Base-by-base conservation (phyloP, 1,140 invertebrate genomes). In the Tetraneura akinire region DNA sequence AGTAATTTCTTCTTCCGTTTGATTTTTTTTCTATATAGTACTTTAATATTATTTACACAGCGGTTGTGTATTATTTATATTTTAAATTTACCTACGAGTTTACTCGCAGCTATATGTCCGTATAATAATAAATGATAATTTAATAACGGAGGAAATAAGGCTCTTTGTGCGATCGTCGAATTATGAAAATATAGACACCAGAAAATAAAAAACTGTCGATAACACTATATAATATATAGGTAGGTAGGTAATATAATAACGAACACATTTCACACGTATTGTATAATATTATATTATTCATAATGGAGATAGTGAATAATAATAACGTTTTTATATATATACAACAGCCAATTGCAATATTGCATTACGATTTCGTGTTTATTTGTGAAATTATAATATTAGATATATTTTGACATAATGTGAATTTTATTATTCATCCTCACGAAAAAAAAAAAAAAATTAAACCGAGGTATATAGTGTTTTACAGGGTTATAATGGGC, bases 311-410 rank as follows among this genome's bases (percentile, higher is more conserved):
- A 42, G 32, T 37, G 32, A 37, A 62, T n/a, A n/a, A 21, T 55
- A 53, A 4, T 53, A 55, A 23, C 3, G 21, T 23, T 1, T 9
- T 23, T 8, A 16, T 23, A 14, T 16, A 23, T 6, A n/a, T 45
- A 68, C n/a, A 68, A 47, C 42, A 68, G 21, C 37, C 16, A 47
- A 68, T 45, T 68, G 64, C 21, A 1, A 23, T 68, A 68, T 45
- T 68, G 64, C 21, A 1, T 45, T 68, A 16, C 26, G 16, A 10
- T 32, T 68, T 68, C 21, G 66, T 0, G 51, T 10, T 3, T n/a
- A 10, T 23, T 13, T 11, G 13, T 23, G 21, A 13, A 47, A 29
- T 29, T 21, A 18, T 18, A 53, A 53, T 26, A 47, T 68, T 21
- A 8, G 42, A 45, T 47, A 47, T 47, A 26, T 68, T 26, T 68